These are phyloP conservation scores for Pinna nobilis DNA, from an alignment of 1,140 invertebrate species.

Conservation along the genomic window DNA sequence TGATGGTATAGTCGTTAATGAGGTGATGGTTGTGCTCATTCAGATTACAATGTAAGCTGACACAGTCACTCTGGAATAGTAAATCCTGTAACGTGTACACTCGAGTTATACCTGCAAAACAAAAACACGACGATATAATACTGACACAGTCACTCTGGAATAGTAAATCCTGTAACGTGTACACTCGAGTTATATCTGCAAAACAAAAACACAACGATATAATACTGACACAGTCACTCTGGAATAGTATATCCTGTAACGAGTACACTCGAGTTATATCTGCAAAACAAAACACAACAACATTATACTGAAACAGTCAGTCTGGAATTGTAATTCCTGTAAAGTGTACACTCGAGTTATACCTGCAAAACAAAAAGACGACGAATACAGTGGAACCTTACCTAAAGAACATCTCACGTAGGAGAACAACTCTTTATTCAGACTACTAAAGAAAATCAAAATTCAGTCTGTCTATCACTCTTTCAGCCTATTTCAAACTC, in stretches of 20 bases:
- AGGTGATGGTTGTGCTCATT: conserved; percentile 99
- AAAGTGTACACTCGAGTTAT: conserved; percentile 95
- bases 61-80: conserved; percentile 97
- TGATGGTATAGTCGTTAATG: conserved; percentile 98
- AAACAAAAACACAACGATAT: conserved; percentile 30
- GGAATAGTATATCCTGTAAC: conserved; percentile 93
- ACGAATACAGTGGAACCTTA: too few species aligned
- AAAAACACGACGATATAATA: too few species aligned
- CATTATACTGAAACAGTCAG: conserved; percentile 98
- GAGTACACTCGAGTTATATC: conserved; percentile 95
- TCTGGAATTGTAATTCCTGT: conserved; percentile 95
- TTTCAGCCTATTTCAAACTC: too few species aligned
- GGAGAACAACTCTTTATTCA: too few species aligned
- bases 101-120: conserved; percentile 84
- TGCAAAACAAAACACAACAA: conserved; percentile 53
- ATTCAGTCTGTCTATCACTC: too few species aligned
- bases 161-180: conserved; percentile 93
- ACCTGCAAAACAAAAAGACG: conserved; percentile 73
- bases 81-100: conserved; percentile 95
- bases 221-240: conserved; percentile 98
- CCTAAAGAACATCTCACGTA: too few species aligned
- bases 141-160: conserved; percentile 98
- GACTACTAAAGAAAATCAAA: too few species aligned
- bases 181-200: conserved; percentile 90
- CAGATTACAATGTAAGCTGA: conserved; percentile 96